Conservation (phyloP, 2,797 vertebrate genomes). For the Tokudaia tokunoshimensis region DNA sequence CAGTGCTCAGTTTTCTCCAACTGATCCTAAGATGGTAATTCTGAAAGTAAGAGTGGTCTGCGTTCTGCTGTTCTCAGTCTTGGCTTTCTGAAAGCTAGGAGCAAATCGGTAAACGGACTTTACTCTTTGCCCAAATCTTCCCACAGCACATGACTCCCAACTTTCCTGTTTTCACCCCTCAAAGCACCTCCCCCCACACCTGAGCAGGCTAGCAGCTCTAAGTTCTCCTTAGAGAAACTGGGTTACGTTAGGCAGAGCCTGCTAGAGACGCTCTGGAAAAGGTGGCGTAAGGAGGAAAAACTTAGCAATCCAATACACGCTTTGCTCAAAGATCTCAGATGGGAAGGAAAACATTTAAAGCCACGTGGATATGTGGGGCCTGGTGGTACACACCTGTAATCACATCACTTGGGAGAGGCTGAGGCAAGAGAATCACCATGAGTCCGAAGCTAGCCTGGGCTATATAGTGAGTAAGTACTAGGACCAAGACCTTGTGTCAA, state of each 20-base stretch:
- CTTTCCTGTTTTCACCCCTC: neutral
- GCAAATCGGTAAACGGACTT: conserved; percentile 42
- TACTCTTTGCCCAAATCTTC: conserved; percentile 44
- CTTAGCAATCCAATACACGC: conserved; percentile 54
- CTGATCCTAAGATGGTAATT: conserved; percentile 50
- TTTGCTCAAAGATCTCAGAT: conserved; percentile 65
- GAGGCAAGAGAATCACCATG: neutral
- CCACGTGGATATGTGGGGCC: neutral
- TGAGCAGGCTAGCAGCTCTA: conserved; percentile 30
- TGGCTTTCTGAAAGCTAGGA: conserved; percentile 49
- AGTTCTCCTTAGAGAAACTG: conserved; percentile 64
- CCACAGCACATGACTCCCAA: neutral
- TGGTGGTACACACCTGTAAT: neutral
- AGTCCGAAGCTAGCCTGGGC: neutral
- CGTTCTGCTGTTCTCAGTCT: neutral
- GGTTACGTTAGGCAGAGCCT: conserved; percentile 71
- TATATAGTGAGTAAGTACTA: neutral
- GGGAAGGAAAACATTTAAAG: conserved; percentile 57
- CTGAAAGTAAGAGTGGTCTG: conserved; percentile 25
- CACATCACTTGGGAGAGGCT: neutral
- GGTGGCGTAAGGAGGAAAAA: conserved; percentile 35
- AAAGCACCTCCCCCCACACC: neutral
- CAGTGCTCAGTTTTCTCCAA: conserved; percentile 52
- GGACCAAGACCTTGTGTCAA: neutral
- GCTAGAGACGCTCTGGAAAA: conserved; percentile 12